These are phyloP conservation scores for Clunio marinus DNA, from an alignment of 2,888 invertebrate genomes.

Conservation along the genomic window DNA sequence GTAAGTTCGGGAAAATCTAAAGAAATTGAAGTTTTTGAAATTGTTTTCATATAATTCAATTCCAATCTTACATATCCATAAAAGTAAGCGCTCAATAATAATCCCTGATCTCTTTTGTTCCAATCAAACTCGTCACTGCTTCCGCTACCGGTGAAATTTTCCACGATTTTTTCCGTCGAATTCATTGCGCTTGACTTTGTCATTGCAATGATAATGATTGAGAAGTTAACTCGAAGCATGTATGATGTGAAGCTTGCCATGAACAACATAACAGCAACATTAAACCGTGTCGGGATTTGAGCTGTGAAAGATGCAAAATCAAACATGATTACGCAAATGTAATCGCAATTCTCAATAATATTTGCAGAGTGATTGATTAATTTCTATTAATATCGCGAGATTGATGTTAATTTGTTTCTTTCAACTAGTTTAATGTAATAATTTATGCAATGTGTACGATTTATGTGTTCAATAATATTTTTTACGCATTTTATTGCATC, in stretches of 20 bases:
- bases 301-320: not conserved
- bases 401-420: too few relatives aligned
- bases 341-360: too few relatives aligned
- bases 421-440: too few relatives aligned
- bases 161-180: constrained; percentile 39
- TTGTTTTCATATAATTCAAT: too few relatives aligned
- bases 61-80: too few relatives aligned
- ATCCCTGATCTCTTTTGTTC: constrained; percentile 56
- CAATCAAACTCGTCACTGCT: constrained; percentile 45
- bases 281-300: constrained; percentile 48
- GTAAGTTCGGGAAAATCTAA: constrained; percentile 57
- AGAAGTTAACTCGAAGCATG: constrained; percentile 65
- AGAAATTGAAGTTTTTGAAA: too few relatives aligned
- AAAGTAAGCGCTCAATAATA: constrained; percentile 59
- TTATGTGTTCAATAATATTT: too few relatives aligned
- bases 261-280: constrained; percentile 60
- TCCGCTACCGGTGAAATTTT: constrained; percentile 41
- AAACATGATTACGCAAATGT: too few relatives aligned
- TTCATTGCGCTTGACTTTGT: constrained; percentile 52
- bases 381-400: too few relatives aligned
- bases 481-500: too few relatives aligned
- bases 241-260: constrained; percentile 62
- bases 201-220: constrained; percentile 63
- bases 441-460: too few relatives aligned
- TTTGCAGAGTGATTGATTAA: too few relatives aligned